phyloP scores from a whole-genome alignment of 2,888 invertebrate genomes.

The Dynastes tityus region DNA sequence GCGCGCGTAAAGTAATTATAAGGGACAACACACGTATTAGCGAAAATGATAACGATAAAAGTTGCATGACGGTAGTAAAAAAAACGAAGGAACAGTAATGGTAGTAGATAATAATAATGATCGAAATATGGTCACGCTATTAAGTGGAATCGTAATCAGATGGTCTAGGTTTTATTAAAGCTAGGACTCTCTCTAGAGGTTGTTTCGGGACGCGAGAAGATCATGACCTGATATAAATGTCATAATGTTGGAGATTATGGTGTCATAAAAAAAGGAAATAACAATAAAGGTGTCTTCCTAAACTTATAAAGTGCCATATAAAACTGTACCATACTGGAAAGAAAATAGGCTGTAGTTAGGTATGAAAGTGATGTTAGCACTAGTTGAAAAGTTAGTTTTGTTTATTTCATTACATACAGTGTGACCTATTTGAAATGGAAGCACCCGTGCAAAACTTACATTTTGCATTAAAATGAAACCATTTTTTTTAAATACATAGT shows the following conservation, averaged over 20 bases:
- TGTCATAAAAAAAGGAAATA: slow-evolving; percentile 19
- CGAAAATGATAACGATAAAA: background rate
- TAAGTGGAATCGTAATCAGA: slow-evolving; percentile 7
- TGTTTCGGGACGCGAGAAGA: slow-evolving; percentile 4
- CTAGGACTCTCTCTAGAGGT: slow-evolving; percentile 3
- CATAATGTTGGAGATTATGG: slow-evolving; percentile 7
- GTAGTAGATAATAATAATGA: background rate
- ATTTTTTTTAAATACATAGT: no score
- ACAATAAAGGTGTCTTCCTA: slow-evolving; percentile 23
- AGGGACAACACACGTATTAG: background rate
- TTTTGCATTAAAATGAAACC: no score
- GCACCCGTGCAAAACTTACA: no score
- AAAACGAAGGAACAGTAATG: background rate
- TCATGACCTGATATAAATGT: slow-evolving; percentile 1
- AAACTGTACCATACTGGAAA: background rate
- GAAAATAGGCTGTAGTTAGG: background rate
- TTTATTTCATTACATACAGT: no score
- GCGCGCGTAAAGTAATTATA: slow-evolving; percentile 14
- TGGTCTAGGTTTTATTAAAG: slow-evolving; percentile 19
- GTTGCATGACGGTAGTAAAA: background rate
- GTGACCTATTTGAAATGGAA: no score
- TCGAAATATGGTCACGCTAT: background rate
- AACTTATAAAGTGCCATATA: slow-evolving; percentile 8
- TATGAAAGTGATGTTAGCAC: background rate
- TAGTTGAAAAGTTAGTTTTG: no score